These are phyloP conservation scores for Dasypogon diadema DNA, from an alignment of 2,888 invertebrate species.

Conservation along the genomic window DNA sequence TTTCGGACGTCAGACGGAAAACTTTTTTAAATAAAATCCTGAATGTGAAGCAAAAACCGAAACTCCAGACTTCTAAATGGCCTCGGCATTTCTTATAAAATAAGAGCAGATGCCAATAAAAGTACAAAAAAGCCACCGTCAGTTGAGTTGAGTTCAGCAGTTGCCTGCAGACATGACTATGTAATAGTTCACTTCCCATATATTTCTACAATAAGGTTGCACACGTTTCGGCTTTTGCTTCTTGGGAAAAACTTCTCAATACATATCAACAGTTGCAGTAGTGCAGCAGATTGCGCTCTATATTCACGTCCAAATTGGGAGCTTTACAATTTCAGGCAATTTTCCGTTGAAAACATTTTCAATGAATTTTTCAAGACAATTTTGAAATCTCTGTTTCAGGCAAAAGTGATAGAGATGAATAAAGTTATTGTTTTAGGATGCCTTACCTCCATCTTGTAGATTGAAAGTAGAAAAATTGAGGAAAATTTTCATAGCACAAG, in stretches of 20 bases:
- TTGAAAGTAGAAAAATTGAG: too few species aligned
- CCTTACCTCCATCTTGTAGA: too few species aligned
- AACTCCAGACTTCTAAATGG: constrained; percentile 19
- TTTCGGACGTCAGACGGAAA: constrained; percentile 10
- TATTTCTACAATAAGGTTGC: constrained; percentile 35
- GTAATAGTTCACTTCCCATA: constrained; percentile 37
- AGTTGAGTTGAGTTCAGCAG: neutral
- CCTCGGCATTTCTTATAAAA: constrained; percentile 19
- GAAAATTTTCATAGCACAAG: too few species aligned
- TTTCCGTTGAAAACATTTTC: constrained; percentile 25
- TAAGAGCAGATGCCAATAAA: constrained; percentile 33
- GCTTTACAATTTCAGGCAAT: constrained; percentile 27
- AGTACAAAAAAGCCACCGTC: constrained; percentile 8
- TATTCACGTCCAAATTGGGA: constrained; percentile 23
- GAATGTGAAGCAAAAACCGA: constrained; percentile 12
- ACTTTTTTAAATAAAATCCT: neutral
- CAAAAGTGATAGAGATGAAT: too few species aligned
- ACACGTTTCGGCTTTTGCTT: constrained; percentile 24
- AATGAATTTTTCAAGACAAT: constrained; percentile 28
- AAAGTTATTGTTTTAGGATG: too few species aligned
- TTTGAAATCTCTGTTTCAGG: neutral
- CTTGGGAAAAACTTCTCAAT: constrained; percentile 17
- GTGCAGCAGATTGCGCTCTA: constrained; percentile 4
- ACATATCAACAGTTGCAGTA: constrained; percentile 27
- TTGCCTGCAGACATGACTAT: constrained; percentile 21